These are phyloP conservation scores for Dryomyza anilis DNA, from an alignment of 2,888 invertebrate genomes.

Conservation along the genomic window DNA sequence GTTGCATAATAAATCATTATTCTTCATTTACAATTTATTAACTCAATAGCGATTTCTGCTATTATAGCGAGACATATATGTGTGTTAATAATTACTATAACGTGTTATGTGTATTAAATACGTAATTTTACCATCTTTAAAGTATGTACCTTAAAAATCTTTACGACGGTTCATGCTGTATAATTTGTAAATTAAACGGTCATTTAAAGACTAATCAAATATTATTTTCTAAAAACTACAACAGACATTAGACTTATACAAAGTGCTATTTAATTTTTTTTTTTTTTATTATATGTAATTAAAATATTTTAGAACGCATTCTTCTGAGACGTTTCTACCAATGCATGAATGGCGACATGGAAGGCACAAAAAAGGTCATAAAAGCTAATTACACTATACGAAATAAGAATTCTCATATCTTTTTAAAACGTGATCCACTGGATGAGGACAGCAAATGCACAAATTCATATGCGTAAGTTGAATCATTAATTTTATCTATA, in stretches of 20 bases:
- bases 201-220: neutral
- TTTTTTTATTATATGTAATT: neutral
- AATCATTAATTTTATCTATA: neutral
- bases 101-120: too few relatives aligned
- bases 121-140: too few relatives aligned
- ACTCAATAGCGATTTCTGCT: too few relatives aligned
- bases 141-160: too few relatives aligned
- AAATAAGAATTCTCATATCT: constrained; percentile 64
- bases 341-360: constrained; percentile 47
- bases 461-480: constrained; percentile 49
- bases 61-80: too few relatives aligned
- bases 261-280: neutral
- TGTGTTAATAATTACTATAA: too few relatives aligned
- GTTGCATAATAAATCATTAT: too few relatives aligned
- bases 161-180: too few relatives aligned
- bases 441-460: constrained; percentile 46
- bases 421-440: constrained; percentile 62
- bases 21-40: too few relatives aligned
- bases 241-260: neutral
- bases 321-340: constrained; percentile 51
- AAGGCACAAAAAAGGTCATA: constrained; percentile 49
- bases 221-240: neutral
- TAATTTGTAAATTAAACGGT: neutral
- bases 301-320: constrained; percentile 46
- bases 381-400: constrained; percentile 62